phyloP scores from a whole-genome alignment of 2,113 vertebrate genomes.

The Calyptomena viridis region DNA sequence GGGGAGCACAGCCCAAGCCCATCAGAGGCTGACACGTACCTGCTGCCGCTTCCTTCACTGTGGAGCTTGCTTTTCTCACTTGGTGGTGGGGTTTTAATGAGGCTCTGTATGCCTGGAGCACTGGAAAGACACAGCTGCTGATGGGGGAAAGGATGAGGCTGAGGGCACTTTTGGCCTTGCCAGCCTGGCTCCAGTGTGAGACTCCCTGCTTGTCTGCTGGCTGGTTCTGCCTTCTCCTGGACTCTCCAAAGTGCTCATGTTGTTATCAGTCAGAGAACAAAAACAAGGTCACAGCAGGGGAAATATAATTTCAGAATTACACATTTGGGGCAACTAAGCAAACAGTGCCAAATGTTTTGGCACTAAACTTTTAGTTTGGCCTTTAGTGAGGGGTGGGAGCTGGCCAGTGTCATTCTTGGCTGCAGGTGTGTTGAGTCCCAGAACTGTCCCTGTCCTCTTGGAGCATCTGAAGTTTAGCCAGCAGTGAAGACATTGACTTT shows the following conservation, averaged over 20 bases:
- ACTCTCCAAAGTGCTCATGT: not conserved
- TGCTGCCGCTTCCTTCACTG: accelerated
- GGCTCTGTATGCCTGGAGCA: accelerated
- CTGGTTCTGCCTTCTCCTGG: not conserved
- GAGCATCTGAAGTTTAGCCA: not conserved
- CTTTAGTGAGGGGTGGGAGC: not conserved
- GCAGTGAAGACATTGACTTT: not conserved
- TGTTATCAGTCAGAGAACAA: not conserved
- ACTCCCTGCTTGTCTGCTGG: not conserved
- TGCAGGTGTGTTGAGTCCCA: not conserved
- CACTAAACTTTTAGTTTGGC: not conserved
- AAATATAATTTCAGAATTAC: not conserved
- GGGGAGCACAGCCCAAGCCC: accelerated
- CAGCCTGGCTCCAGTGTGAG: accelerated
- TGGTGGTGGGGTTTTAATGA: not conserved
- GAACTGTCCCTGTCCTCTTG: not conserved
- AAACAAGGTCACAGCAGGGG: not conserved
- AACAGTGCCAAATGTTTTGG: not conserved
- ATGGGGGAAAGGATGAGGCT: not conserved
- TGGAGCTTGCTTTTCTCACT: not conserved
- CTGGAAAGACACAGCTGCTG: not conserved
- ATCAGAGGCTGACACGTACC: accelerated
- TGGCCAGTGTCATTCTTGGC: not conserved
- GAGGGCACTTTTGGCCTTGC: not conserved
- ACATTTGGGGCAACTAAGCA: not conserved